Percentiles rank a stretch among this genome's conserved stretches.
Conservation (phyloP, 2,797 vertebrate species). For the Poecilia wingei region DNA sequence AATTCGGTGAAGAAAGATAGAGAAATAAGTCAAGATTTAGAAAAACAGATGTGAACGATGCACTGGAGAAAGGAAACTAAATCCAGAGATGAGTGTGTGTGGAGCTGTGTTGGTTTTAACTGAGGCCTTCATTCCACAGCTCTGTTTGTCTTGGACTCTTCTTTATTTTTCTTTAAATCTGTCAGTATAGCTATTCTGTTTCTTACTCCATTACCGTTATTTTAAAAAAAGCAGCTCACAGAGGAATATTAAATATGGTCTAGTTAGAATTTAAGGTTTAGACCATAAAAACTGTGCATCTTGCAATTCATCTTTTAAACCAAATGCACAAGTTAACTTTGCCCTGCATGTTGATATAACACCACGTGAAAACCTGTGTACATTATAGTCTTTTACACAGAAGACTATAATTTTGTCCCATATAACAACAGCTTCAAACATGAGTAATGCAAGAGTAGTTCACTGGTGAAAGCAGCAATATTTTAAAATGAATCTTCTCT, state of each 20-base stretch:
- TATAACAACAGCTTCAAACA: neutral
- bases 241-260: neutral
- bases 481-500: neutral
- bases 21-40: neutral
- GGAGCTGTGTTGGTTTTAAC: constrained; percentile 47
- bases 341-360: neutral
- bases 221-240: neutral
- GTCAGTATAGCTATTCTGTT: constrained; percentile 30
- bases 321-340: neutral
- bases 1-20: neutral
- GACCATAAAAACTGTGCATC: neutral
- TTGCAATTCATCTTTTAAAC: neutral
- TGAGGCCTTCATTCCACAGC: constrained; percentile 50
- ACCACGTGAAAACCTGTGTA: neutral
- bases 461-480: neutral
- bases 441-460: neutral
- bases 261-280: neutral
- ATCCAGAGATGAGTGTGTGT: constrained; percentile 28
- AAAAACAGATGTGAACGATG: constrained; percentile 7
- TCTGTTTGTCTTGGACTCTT: constrained; percentile 62
- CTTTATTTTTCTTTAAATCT: constrained; percentile 49
- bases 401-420: neutral
- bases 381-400: neutral
- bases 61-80: constrained; percentile 7
- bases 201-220: neutral